These are phyloP conservation scores for Dicrostonyx torquatus DNA, from an alignment of 2,797 vertebrate species.

Conservation along the genomic window DNA sequence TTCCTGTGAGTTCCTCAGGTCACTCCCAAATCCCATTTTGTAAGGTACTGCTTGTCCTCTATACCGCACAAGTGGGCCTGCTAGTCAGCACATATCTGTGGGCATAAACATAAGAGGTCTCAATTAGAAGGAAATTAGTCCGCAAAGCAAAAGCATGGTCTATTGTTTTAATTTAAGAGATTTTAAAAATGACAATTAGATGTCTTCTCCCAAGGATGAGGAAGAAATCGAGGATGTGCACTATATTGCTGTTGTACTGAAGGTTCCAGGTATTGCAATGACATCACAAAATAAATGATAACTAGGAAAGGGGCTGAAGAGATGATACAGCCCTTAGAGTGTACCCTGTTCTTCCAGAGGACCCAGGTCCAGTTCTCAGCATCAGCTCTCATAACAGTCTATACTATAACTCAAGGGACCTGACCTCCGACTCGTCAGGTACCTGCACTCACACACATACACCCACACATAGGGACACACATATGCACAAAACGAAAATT, in stretches of 20 bases:
- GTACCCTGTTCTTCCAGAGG: not conserved
- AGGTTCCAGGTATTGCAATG: not conserved
- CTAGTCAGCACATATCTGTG: constrained; percentile 88
- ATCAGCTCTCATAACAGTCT: not conserved
- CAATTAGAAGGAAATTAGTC: constrained; percentile 61
- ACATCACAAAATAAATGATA: not conserved
- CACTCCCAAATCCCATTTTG: constrained; percentile 97
- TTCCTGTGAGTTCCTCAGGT: constrained; percentile 96
- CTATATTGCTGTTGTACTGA: not conserved
- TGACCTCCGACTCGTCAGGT: not conserved
- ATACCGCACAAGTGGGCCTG: constrained; percentile 81
- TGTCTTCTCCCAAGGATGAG: constrained; percentile 26
- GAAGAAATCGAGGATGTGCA: not conserved
- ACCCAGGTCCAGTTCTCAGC: not conserved
- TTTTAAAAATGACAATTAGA: not conserved
- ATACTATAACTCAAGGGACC: not conserved
- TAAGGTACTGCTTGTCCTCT: constrained; percentile 86
- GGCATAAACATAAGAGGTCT: constrained; percentile 75
- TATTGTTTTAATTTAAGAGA: not conserved
- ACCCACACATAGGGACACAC: not conserved
- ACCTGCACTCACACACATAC: too few species aligned
- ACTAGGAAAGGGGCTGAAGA: not conserved
- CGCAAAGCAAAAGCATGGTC: constrained; percentile 6
- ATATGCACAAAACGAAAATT: not conserved
- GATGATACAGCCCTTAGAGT: not conserved